Evolutionary conservation across 2,113 vertebrate genomes (phyloP).

Genomic region (Octodon degus): DNA sequence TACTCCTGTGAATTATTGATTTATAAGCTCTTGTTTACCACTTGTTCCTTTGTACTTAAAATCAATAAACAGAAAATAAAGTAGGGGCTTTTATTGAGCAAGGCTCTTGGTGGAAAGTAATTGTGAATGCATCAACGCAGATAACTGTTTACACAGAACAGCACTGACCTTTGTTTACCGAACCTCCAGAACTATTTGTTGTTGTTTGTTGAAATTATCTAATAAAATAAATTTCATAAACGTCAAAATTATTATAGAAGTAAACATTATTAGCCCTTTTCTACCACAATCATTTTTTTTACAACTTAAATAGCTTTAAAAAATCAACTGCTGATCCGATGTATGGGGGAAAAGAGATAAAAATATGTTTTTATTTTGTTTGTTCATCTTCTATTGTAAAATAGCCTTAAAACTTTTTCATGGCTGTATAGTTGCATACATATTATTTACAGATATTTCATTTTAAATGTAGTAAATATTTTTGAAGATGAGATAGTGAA

Average conservation of each 20-base stretch:
- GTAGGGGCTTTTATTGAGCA: not conserved
- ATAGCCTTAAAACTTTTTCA: not conserved
- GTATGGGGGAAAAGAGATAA: not conserved
- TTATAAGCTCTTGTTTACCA: not conserved
- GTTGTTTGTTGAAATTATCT: slow-evolving; percentile 34
- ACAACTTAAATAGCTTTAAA: not conserved
- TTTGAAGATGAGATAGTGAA: not conserved
- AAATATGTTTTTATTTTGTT: not conserved
- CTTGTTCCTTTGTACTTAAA: not conserved
- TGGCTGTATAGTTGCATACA: not conserved
- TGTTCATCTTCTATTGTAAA: not conserved
- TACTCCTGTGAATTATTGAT: not conserved
- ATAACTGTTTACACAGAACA: not conserved
- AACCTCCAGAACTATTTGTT: not conserved
- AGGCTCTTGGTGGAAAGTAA: not conserved
- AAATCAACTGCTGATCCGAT: not conserved
- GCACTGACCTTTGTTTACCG: not conserved
- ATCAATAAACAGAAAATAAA: slow-evolving; percentile 48
- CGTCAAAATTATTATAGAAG: not conserved
- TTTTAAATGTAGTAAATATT: not conserved
- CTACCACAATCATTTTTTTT: not conserved
- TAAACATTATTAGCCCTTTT: not conserved
- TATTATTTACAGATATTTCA: slow-evolving; percentile 32
- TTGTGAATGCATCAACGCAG: not conserved
- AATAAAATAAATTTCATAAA: not conserved